Evolutionary conservation across 37 sponge, comb jelly and placozoan species (phyloP), one percentile per base, ranked within the genome.

Genomic region (Dysidea cf. avara): DNA sequence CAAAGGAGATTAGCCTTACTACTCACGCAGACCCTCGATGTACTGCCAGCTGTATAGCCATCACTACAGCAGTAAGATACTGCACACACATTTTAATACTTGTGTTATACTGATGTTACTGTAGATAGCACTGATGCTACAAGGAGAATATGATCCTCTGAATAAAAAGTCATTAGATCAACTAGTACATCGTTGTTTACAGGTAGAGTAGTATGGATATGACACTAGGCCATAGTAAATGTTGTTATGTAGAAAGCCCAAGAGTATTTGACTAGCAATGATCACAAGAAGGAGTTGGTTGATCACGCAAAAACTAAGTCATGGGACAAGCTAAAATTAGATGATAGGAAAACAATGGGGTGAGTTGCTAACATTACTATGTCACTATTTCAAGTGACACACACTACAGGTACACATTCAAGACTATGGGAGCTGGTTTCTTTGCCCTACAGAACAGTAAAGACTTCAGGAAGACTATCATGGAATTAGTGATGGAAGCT

Each of bases 11-110:
- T 21, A 53, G 82, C 16, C 53, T 36, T 22, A 75, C 66, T 6
- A 95, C 96, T 5, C 96, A 95, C 69, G 87, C 91, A 53, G 96
- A 95, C 54, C 96, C 96, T 36, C 70, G 96, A 21, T 95, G 96
- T 79, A 21, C 74, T 3, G 96, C 96, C 25, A 87, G 88, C 78
- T 90, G 92, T 64, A 80, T 87, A 2, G 85, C 88, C 20, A 80
- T 87, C 49, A 95, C 96, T 6, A 95, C 88, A 52, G 89, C 93
- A 14, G 93, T 92, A 74, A 61, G 93, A 53, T 6, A 14, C 16
- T 56, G 40, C 36, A 4, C 53, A 30, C 20, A 21, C 31, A 1
- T 57, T 64, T 13, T 25, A 48, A 25, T 13, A 28, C 2, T 3
- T 38, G 3, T 21, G 47, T 30, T 30, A 22, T 33, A 16, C 13